A percentile compares a stretch with the other conserved stretches of the same genome.
These are phyloP conservation scores for Plebejus melissa DNA, from an alignment of 2,888 invertebrate species.

Conservation along the genomic window DNA sequence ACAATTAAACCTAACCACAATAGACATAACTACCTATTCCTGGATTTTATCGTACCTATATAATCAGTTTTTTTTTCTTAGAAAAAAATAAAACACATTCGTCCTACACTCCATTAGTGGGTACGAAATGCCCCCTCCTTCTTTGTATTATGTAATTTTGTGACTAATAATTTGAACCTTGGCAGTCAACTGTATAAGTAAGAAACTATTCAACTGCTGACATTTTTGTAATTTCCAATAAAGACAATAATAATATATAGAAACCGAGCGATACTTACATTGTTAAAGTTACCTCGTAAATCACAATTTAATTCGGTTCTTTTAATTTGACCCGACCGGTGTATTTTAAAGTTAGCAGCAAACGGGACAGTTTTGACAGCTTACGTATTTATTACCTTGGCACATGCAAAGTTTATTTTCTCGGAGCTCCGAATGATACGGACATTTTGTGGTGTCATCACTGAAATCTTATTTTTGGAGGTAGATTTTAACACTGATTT, in stretches of 20 bases:
- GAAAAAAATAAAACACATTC: too few relatives aligned
- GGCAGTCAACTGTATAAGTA: too few relatives aligned
- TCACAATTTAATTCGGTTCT: slow-evolving; percentile 57
- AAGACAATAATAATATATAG: slow-evolving; percentile 39
- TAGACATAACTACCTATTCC: too few relatives aligned
- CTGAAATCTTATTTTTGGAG: neutral
- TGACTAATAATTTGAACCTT: too few relatives aligned
- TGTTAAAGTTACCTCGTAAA: slow-evolving; percentile 65
- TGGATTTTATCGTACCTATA: too few relatives aligned
- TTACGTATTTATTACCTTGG: slow-evolving; percentile 47
- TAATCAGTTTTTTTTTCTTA: too few relatives aligned
- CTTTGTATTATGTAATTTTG: too few relatives aligned
- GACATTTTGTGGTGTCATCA: neutral
- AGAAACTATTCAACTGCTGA: too few relatives aligned
- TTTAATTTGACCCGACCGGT: slow-evolving; percentile 58
- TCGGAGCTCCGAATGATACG: slow-evolving; percentile 26
- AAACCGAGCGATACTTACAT: slow-evolving; percentile 45
- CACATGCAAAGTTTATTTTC: slow-evolving; percentile 31
- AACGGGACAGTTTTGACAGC: slow-evolving; percentile 45
- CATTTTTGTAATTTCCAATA: slow-evolving; percentile 50
- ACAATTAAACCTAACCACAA: too few relatives aligned
- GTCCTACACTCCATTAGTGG: too few relatives aligned
- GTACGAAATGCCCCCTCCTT: too few relatives aligned
- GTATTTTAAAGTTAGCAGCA: slow-evolving; percentile 51
- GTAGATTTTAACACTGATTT: too few relatives aligned